Evolutionary conservation across 2,888 invertebrate genomes (phyloP).

Genomic region (Trachelus stipa): DNA sequence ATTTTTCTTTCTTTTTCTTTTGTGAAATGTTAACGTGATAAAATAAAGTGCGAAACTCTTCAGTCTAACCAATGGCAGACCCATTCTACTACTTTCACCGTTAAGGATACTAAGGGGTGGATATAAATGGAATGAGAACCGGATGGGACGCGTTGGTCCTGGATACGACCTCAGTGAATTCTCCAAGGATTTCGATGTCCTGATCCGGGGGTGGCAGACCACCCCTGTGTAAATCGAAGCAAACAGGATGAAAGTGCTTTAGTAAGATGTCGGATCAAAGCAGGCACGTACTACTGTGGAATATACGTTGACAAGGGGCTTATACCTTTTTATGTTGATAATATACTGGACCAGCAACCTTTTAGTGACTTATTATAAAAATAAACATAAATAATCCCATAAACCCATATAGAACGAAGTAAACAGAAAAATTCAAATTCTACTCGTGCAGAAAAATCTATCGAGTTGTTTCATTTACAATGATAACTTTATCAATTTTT

Average conservation of each 20-base stretch:
- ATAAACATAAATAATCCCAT: not conserved
- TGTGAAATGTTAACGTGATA: too few species aligned
- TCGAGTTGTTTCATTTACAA: not conserved
- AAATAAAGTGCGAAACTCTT: not conserved
- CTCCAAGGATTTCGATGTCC: conserved; percentile 16
- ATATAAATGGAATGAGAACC: not conserved
- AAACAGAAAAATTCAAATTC: not conserved
- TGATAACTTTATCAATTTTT: not conserved
- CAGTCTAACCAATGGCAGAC: not conserved
- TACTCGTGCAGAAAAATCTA: not conserved
- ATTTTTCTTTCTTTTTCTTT: too few species aligned
- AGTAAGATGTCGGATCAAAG: conserved; percentile 13
- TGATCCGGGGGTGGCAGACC: not conserved
- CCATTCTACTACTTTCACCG: not conserved
- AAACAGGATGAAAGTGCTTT: conserved; percentile 26
- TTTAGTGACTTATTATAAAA: not conserved
- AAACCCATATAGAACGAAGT: not conserved
- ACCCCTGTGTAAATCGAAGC: conserved; percentile 10
- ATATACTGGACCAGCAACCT: not conserved
- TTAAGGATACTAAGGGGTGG: not conserved
- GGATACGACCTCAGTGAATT: conserved; percentile 8
- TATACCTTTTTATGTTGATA: conserved; percentile 36
- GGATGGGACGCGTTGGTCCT: not conserved
- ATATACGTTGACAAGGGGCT: conserved; percentile 34
- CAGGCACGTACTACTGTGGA: conserved; percentile 19